Base-by-base conservation (phyloP, 2,113 vertebrate species). In the Chlamydotis undulata region DNA sequence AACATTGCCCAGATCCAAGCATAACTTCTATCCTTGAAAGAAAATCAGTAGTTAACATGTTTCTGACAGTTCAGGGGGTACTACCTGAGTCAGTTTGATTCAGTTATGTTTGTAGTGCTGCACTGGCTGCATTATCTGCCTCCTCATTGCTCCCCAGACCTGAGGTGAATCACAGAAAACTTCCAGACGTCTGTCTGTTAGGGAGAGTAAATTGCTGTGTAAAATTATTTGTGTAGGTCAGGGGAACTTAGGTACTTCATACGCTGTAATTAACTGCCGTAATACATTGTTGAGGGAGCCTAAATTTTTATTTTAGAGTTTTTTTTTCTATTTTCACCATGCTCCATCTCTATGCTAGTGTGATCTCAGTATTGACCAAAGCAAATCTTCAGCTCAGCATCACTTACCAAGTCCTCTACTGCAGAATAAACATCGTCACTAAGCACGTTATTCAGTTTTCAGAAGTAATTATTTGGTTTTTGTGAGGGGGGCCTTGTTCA, bases 381-480 rank as follows among this genome's bases (percentile, higher is more conserved):
- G 55, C 74, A 95, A 96, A 87, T 50, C 60, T 89, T 68, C 67
- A 74, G 31, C 64, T 81, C 55, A 81, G 82, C n/a, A 19, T 74
- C 82, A 24, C 53, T 90, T 67, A 57, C 24, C 12, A 17, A n/a
- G 43, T 11, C 19, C 75, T 86, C 55, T 79, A 29, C 15, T 37
- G 67, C 47, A 71, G 52, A 95, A 76, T 31, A 96, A 82, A 50
- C 71, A 52, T 49, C 17, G 13, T 71, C 75, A 74, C 76, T 83
- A 93, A 93, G 53, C 50, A 60, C 60, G 60, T 96, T 87, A 87
- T 95, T 97, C 24, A 37, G 67, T 95, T 96, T 97, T 96, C 86
- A 95, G 68, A 95, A 93, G 65, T 84, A 96, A 95, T 94, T 95
- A 92, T 82, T 52, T 88, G 67, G 0, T 19, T 88, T 94, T 70